Conservation (phyloP, 2,888 invertebrate species). For the Phyllotreta striolata region DNA sequence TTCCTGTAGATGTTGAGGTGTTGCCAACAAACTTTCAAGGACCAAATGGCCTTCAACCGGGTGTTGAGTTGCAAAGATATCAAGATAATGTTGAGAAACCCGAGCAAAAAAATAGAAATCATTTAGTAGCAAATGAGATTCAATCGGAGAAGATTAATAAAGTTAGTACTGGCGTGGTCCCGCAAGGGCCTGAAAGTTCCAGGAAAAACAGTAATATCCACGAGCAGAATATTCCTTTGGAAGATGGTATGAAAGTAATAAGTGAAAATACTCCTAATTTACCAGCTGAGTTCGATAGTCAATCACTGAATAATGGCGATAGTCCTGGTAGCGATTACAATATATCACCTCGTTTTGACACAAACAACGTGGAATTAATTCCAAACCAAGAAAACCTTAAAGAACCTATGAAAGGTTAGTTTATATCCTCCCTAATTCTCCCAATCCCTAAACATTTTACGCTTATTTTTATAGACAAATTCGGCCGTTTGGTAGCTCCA, state of each 20-base stretch:
- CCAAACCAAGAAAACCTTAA: background rate
- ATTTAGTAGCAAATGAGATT: slow-evolving; percentile 2
- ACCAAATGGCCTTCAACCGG: background rate
- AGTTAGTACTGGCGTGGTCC: background rate
- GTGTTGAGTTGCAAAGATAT: background rate
- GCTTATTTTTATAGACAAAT: slow-evolving; percentile 19
- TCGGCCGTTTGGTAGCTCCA: slow-evolving; percentile 11
- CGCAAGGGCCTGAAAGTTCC: background rate
- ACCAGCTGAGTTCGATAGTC: background rate
- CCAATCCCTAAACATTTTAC: background rate
- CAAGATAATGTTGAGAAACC: background rate
- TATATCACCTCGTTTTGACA: background rate
- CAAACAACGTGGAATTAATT: slow-evolving; percentile 5
- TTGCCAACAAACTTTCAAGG: slow-evolving; percentile 7
- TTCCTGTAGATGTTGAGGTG: slow-evolving; percentile 2
- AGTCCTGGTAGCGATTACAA: background rate
- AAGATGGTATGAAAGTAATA: background rate
- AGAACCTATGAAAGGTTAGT: background rate
- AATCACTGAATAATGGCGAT: background rate
- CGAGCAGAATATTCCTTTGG: background rate
- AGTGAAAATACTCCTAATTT: too few species aligned
- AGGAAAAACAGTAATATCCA: too few species aligned
- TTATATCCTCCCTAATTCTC: background rate
- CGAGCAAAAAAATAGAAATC: slow-evolving; percentile 10
- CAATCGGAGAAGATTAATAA: slow-evolving; percentile 4